phyloP scores from a whole-genome alignment of 2,113 vertebrate genomes.

The Solea senegalensis region DNA sequence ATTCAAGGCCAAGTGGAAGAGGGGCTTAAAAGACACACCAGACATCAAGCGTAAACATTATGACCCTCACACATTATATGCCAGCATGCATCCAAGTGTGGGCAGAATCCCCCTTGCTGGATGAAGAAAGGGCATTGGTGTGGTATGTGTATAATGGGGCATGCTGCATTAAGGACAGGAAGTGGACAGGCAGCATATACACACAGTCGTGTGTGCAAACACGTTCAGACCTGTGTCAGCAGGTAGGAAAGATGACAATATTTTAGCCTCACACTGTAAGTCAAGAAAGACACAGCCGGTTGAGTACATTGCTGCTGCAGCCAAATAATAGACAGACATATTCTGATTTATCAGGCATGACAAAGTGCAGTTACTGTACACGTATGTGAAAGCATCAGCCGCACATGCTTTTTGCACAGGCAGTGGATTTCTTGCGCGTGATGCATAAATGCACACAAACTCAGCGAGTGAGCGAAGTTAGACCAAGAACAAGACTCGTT shows the following conservation, averaged over 20 bases:
- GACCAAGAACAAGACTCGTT: conserved; percentile 36
- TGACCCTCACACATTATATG: conserved; percentile 14
- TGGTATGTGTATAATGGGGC: conserved; percentile 54
- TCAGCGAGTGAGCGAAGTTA: conserved; percentile 37
- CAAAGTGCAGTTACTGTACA: conserved; percentile 37
- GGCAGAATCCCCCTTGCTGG: conserved; percentile 17
- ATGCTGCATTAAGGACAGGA: conserved; percentile 60
- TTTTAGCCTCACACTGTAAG: conserved; percentile 14
- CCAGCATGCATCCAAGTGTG: conserved; percentile 63
- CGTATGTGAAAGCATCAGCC: conserved; percentile 61
- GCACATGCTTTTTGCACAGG: conserved; percentile 65
- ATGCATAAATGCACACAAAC: conserved; percentile 40
- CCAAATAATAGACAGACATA: conserved; percentile 29
- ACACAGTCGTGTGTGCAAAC: conserved; percentile 16
- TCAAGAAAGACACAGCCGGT: conserved; percentile 35
- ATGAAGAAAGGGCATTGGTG: conserved; percentile 36
- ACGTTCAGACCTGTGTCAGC: conserved; percentile 29
- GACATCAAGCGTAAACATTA: conserved; percentile 33
- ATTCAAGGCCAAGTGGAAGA: conserved; percentile 38
- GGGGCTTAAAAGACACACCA: conserved; percentile 29
- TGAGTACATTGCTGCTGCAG: conserved; percentile 47
- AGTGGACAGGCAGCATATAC: conserved; percentile 15
- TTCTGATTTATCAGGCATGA: conserved; percentile 29
- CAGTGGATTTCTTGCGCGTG: conserved; percentile 36
- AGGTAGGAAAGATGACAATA: conserved; percentile 21